Evolutionary conservation across 2,888 invertebrate species (phyloP).

Genomic region (Dasypogon diadema): DNA sequence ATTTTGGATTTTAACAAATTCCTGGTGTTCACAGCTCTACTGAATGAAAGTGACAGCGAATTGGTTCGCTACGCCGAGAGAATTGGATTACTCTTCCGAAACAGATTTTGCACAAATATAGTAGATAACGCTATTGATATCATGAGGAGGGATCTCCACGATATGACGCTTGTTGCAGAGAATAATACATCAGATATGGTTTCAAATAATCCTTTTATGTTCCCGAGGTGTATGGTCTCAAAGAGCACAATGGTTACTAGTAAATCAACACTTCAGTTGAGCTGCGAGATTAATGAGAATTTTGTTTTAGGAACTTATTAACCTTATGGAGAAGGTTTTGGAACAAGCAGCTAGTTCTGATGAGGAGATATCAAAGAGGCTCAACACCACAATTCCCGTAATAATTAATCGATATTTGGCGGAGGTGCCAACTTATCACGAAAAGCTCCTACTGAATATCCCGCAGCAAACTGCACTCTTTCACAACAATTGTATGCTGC

Average conservation of each 20-base stretch:
- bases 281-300: too few relatives aligned
- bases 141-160: slow-evolving; percentile 85
- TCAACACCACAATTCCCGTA: slow-evolving; percentile 78
- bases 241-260: slow-evolving; percentile 68
- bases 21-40: slow-evolving; percentile 73
- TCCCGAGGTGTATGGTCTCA: slow-evolving; percentile 67
- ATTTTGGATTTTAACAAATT: slow-evolving; percentile 76
- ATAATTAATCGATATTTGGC: slow-evolving; percentile 83
- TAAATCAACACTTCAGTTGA: too few relatives aligned
- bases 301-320: slow-evolving; percentile 63
- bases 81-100: slow-evolving; percentile 81
- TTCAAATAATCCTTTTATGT: slow-evolving; percentile 62
- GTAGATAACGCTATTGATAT: slow-evolving; percentile 77
- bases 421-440: slow-evolving; percentile 84
- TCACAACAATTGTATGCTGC: slow-evolving; percentile 92
- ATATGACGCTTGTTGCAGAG: slow-evolving; percentile 74
- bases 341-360: slow-evolving; percentile 59
- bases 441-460: slow-evolving; percentile 82
- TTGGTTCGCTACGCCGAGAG: slow-evolving; percentile 79
- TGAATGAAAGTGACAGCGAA: slow-evolving; percentile 70
- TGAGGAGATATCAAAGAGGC: slow-evolving; percentile 70
- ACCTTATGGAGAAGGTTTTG: slow-evolving; percentile 65
- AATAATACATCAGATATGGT: slow-evolving; percentile 63
- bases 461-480: slow-evolving; percentile 89
- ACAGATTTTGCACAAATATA: slow-evolving; percentile 80